Conservation (phyloP, 1,140 invertebrate species). For the Tenebrio molitor region DNA sequence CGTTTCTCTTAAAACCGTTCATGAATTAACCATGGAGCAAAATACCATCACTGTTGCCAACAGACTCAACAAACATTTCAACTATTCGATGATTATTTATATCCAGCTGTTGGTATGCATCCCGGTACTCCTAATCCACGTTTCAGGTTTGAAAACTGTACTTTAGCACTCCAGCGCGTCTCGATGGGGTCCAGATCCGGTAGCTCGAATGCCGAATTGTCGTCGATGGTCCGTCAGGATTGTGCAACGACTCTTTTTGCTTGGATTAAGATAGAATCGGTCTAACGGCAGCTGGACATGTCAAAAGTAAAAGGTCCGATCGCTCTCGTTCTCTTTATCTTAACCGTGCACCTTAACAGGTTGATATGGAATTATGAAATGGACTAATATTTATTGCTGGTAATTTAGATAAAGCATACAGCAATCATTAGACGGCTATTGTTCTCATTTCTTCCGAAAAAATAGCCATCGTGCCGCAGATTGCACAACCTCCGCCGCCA, state of each 20-base stretch:
- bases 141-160: no score
- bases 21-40: conserved; percentile 25
- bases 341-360: conserved; percentile 17
- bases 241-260: conserved; percentile 10
- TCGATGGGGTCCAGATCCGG: no score
- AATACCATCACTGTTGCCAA: conserved; percentile 12
- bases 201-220: no score
- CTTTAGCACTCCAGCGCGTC: no score
- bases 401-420: conserved; percentile 31
- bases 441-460: conserved; percentile 15
- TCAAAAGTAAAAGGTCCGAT: conserved; percentile 34
- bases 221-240: no score
- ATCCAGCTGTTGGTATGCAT: no score
- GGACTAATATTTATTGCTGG: conserved; percentile 21
- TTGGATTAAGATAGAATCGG: conserved; percentile 8
- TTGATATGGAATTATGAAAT: conserved; percentile 33
- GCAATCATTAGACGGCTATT: conserved; percentile 30
- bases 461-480: neutral
- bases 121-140: no score
- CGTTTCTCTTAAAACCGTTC: conserved; percentile 4
- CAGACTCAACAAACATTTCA: conserved; percentile 9
- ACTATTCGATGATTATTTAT: conserved; percentile 19
- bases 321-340: conserved; percentile 31
- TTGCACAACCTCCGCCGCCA: conserved; percentile 11
- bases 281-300: conserved; percentile 1